Percentiles rank a stretch among this genome's conserved stretches.
These are phyloP conservation scores for Hippopotamus amphibius DNA, from an alignment of 2,113 vertebrate genomes.

Conservation along the genomic window DNA sequence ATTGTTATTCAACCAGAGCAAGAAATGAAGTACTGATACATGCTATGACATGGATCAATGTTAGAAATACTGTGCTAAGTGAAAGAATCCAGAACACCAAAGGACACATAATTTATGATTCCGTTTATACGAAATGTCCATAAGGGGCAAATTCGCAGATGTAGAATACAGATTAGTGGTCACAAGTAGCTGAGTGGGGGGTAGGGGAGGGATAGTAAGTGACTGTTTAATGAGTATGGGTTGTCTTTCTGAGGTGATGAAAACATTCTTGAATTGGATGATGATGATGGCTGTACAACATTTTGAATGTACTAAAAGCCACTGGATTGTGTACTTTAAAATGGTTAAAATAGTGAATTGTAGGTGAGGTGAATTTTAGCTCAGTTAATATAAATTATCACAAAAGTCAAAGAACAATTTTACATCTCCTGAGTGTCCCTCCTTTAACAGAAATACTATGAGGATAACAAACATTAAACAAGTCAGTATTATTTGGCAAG, in stretches of 20 bases:
- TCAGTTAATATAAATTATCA: not conserved
- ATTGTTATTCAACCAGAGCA: not conserved
- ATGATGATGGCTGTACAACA: not conserved
- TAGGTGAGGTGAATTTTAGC: not conserved
- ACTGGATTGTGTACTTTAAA: not conserved
- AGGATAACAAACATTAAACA: not conserved
- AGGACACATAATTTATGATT: not conserved
- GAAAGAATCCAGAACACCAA: not conserved
- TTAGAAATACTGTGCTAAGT: not conserved
- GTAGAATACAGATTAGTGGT: not conserved
- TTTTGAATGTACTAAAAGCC: not conserved
- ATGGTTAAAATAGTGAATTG: not conserved
- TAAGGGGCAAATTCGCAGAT: not conserved
- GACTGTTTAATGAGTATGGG: not conserved
- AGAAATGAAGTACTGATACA: not conserved
- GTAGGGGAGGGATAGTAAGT: not conserved
- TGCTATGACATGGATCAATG: not conserved
- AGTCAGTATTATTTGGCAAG: not conserved
- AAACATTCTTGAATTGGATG: conserved; percentile 23
- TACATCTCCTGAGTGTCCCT: not conserved
- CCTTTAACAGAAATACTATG: not conserved
- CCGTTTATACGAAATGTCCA: not conserved
- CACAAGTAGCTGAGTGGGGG: not conserved
- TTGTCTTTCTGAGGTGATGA: not conserved
- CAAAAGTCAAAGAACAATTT: not conserved